Percentiles rank a stretch among this genome's conserved stretches.
Conservation (phyloP, 2,888 invertebrate genomes). For the Rhorus exstirpatorius region DNA sequence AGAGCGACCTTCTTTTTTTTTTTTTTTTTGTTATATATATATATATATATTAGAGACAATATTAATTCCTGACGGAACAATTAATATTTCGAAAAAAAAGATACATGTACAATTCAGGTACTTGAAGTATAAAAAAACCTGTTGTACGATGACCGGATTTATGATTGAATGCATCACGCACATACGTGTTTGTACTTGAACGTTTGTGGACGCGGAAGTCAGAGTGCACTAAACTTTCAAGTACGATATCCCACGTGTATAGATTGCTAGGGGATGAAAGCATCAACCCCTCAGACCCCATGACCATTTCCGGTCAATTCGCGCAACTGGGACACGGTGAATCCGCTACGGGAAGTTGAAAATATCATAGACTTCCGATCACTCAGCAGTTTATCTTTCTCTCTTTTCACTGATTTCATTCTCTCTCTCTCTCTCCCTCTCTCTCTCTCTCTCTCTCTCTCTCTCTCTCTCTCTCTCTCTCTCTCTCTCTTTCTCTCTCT, state of each 20-base stretch:
- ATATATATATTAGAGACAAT: too few species aligned
- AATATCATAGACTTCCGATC: slow-evolving; percentile 43
- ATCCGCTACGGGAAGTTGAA: slow-evolving; percentile 55
- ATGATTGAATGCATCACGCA: background rate
- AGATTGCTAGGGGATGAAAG: slow-evolving; percentile 33
- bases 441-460: background rate
- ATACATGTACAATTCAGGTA: background rate
- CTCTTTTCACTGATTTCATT: background rate
- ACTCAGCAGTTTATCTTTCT: too few species aligned
- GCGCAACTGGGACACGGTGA: slow-evolving; percentile 16
- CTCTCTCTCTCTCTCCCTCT: background rate
- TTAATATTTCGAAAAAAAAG: too few species aligned
- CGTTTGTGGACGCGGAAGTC: background rate
- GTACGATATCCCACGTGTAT: slow-evolving; percentile 15
- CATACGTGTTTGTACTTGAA: too few species aligned
- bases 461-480: background rate
- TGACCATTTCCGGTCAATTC: slow-evolving; percentile 65
- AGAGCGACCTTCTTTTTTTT: too few species aligned
- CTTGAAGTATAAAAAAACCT: background rate
- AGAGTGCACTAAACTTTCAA: slow-evolving; percentile 39
- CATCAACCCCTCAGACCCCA: slow-evolving; percentile 8
- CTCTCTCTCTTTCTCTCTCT: background rate
- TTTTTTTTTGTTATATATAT: too few species aligned
- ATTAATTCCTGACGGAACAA: too few species aligned
- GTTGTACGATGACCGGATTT: background rate